Evolutionary conservation across 1,140 invertebrate genomes (phyloP).

Genomic region (Zaprionus gabonicus): DNA sequence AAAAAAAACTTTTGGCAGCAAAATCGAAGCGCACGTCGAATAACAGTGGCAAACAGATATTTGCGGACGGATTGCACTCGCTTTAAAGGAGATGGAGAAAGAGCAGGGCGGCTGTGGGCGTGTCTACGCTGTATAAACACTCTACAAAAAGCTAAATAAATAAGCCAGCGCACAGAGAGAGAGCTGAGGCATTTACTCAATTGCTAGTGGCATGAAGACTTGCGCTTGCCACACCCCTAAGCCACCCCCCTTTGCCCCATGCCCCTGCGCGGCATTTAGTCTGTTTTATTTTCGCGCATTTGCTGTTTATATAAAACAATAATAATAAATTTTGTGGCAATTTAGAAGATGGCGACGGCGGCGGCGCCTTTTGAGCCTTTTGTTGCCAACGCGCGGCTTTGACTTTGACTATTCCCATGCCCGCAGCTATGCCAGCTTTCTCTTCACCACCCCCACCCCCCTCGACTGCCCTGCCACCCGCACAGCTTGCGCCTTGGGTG

Average conservation of each 20-base stretch:
- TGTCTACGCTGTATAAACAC: conserved; percentile 18
- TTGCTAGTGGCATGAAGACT: conserved; percentile 28
- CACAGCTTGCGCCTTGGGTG: neutral
- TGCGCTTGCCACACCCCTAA: neutral
- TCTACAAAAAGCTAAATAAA: conserved; percentile 31
- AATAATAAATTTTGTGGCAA: conserved; percentile 77
- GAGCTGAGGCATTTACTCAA: conserved; percentile 24
- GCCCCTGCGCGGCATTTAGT: neutral
- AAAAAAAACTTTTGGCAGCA: conserved; percentile 4
- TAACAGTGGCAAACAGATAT: conserved; percentile 27
- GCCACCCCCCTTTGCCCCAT: neutral
- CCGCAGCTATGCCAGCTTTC: too few relatives aligned
- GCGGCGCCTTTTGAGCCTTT: conserved; percentile 28
- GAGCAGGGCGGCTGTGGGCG: neutral
- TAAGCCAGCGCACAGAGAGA: conserved; percentile 8
- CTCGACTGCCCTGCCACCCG: neutral
- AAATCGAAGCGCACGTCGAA: neutral
- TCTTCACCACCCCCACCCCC: neutral
- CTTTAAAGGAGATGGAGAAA: neutral
- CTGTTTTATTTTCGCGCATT: conserved; percentile 69
- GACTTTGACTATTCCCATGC: conserved; percentile 45
- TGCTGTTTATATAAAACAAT: conserved; percentile 74
- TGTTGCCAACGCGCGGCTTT: conserved; percentile 35
- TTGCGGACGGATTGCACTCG: conserved; percentile 10
- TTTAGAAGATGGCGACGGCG: conserved; percentile 43